Base-by-base conservation (phyloP, 2,113 vertebrate species). In the Galeopterus variegatus region DNA sequence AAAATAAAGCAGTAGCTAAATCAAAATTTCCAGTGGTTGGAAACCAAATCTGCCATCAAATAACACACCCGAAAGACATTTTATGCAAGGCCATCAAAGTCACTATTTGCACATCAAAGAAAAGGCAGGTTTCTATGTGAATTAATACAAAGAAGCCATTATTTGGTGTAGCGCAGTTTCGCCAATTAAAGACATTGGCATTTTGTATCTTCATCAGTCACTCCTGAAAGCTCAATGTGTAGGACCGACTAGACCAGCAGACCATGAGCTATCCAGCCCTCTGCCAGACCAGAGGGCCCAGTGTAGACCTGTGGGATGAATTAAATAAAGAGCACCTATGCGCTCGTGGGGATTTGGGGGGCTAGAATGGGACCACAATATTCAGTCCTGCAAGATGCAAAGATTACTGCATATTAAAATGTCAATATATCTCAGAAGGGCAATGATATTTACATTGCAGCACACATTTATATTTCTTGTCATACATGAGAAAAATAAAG, bases 261-360 rank as follows among this genome's bases (percentile, higher is more conserved):
- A 70, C 4, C 5, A 15, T 72, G 31, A 76, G 77, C 12, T 48
- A 28, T 1, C 13, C 2, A 17, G 3, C 0, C 7, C 23, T 4
- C 7, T 21, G 56, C 1, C 1, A 0, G 4, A 48, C 15, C 77
- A 50, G 41, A 67, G 24, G 23, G 11, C 17, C 73, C 56, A 12
- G 4, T 2, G 2, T 3, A 50, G 31, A 41, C 28, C 17, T 26
- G 3, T 8, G 24, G 36, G 73, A 54, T 1, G 10, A 24, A 19
- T 0, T 3, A 9, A 24, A 11, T 1, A 17, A 45, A 50, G 60
- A 79, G 9, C 33, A 33, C 9, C 21, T 28, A 7, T 8, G 0
- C 1, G 15, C 19, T 41, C 41, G 41, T 6, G 18, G 9, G 23
- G n/a, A 1, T 26, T 0, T 10, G 4, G 12, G 36, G 1, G 62